Base-by-base conservation (phyloP, 2,797 vertebrate species). In the Sparus aurata region DNA sequence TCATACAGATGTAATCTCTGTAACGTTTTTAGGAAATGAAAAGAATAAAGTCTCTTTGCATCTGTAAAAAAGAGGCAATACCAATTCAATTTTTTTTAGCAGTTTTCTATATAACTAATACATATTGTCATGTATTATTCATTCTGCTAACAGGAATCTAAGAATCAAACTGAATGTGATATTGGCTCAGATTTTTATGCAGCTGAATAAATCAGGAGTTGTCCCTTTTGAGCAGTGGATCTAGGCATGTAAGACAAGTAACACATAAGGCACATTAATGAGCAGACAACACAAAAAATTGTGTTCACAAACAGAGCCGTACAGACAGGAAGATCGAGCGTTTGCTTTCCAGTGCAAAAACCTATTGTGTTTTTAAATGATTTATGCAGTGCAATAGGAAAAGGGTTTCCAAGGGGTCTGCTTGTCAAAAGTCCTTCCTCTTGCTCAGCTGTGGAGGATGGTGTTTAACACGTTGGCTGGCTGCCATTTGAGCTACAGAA, bases 321-420 rank as follows among this genome's bases (percentile, higher is more conserved):
- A 25, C 16, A 67, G 18, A 69, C 30, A 12, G 8, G 25, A 68
- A 64, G 41, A 74, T 25, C 18, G 2, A 72, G 66, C n/a, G 12
- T 3, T 12, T 25, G 11, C 1, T 79, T 62, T 69, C 65, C 16
- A 69, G 20, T 60, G 27, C 18, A 53, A 60, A 71, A 53, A 15
- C 41, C 25, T 27, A 20, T 57, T 74, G 15, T 64, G 18, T 50
- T 27, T 62, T 27, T 12, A 63, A n/a, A 49, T 43, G 17, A 66
- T 61, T 68, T 57, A n/a, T 63, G n/a, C 16, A 53, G 46, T 34
- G 46, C 17, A 22, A 34, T 53, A 23, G 47, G 64, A 60, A 69
- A 70, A 79, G 46, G 30, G 20, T 69, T 74, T 23, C 77, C 68
- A 55, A 61, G 12, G 27, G 38, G 54, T 66, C 55, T 60, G 54